Evolutionary conservation across 2,797 vertebrate genomes (phyloP).

Genomic region (Sternarchorhynchus goeldii): DNA sequence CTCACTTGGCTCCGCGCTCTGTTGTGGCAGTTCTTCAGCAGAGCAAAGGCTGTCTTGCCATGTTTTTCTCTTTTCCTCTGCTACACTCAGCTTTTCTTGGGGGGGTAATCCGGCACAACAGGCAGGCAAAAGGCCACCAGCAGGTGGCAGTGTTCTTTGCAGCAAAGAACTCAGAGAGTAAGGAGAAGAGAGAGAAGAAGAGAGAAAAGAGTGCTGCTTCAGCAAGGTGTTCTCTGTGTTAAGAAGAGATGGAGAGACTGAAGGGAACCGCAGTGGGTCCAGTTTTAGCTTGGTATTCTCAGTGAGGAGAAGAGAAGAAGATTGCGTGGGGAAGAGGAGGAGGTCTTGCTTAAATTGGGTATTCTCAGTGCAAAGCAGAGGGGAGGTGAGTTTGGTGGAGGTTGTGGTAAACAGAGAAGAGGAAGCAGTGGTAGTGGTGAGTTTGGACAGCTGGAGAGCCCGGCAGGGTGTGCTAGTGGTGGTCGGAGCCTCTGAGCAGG

Average conservation of each 20-base stretch:
- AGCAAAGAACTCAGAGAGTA: not conserved
- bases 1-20: constrained; percentile 56
- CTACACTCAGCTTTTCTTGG: not conserved
- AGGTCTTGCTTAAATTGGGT: constrained; percentile 13
- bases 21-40: constrained; percentile 46
- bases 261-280: constrained; percentile 41
- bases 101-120: not conserved
- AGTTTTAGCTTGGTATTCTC: constrained; percentile 39
- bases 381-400: constrained; percentile 17
- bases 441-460: constrained; percentile 66
- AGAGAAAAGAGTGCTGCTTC: constrained; percentile 18
- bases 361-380: constrained; percentile 30
- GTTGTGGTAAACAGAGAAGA: constrained; percentile 45
- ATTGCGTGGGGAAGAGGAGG: constrained; percentile 23
- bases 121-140: not conserved
- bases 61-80: constrained; percentile 17
- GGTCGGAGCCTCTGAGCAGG: constrained; percentile 32
- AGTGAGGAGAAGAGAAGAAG: constrained; percentile 45
- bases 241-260: constrained; percentile 50
- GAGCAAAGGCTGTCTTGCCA: constrained; percentile 38
- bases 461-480: constrained; percentile 53
- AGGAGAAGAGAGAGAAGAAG: constrained; percentile 41
- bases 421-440: constrained; percentile 67
- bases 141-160: constrained; percentile 9
- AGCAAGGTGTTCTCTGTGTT: constrained; percentile 43